Base-by-base conservation (phyloP, 2,797 vertebrate genomes). In the Lophius americanus region DNA sequence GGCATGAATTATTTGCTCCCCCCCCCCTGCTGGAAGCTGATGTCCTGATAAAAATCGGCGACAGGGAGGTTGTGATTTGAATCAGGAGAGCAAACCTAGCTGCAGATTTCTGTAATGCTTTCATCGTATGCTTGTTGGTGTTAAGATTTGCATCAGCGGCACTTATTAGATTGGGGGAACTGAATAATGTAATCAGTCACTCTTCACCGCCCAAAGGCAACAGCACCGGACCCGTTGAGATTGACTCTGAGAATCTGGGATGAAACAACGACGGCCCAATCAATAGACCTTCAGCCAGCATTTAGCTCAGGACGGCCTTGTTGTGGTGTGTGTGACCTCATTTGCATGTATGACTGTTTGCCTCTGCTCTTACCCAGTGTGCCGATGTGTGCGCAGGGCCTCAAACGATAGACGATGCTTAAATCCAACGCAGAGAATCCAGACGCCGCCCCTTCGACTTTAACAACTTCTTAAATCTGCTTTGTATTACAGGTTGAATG, bases 141-240 rank as follows among this genome's bases (percentile, higher is more conserved):
- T 78, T 58, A 35, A 69, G 75, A 79, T 81, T 75, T 73, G 76
- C 76, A 79, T 87, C 76, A 64, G 76, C 68, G 44, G 70, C 65
- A 66, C 68, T 68, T 81, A 74, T 85, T 75, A 70, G 71, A 52
- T 76, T 79, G 70, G 42, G 23, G 62, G 51, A 0, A 8, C 41
- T 72, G 78, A 79, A 88, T 82, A 75, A 76, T 56, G 63, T 65
- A 73, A 78, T 87, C 68, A 80, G 36, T 52, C 8, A 41, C 37
- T 64, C 9, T 39, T 78, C 41, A 4, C 50, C 12, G 59, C 58
- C 60, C 48, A 60, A 70, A 78, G 72, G 65, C 51, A 60, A 53
- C 52, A 51, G 52, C 70, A 14, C 2, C 7, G 35, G 54, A 64
- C 68, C 59, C 5, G 8, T 46, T 50, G 68, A 64, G 56, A 73